Conservation (phyloP, 2,797 vertebrate species). For the Chaetophractus vellerosus region DNA sequence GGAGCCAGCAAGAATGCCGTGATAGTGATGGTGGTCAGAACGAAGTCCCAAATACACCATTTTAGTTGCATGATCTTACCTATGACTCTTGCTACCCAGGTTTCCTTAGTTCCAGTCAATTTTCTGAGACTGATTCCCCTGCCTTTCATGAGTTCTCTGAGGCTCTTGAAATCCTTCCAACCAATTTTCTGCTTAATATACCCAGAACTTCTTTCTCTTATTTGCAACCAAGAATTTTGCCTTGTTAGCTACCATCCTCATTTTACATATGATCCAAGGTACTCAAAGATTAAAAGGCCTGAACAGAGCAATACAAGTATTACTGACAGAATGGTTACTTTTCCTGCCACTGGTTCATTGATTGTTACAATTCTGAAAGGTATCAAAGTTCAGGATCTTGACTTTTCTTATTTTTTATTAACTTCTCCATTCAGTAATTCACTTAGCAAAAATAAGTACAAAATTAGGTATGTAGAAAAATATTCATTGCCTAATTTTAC, state of each 20-base stretch:
- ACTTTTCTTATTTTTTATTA: background rate
- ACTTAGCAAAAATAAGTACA: too few species aligned
- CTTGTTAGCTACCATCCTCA: background rate
- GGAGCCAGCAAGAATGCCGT: background rate
- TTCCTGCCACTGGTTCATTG: background rate
- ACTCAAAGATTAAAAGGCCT: constrained; percentile 8
- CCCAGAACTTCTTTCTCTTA: background rate
- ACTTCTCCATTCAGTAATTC: background rate
- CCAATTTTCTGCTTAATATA: background rate
- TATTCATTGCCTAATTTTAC: too few species aligned
- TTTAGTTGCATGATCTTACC: background rate
- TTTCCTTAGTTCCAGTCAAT: background rate
- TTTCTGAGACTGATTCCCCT: background rate
- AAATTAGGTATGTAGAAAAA: too few species aligned
- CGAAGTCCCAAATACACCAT: background rate
- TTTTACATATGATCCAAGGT: background rate
- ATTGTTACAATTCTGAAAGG: background rate
- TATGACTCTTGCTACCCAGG: background rate
- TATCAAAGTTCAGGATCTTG: background rate
- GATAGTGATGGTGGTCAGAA: background rate
- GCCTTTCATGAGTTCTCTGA: background rate
- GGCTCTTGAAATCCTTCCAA: background rate
- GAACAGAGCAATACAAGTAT: background rate
- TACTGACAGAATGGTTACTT: background rate
- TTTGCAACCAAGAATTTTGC: background rate